Conservation (phyloP, 2,888 invertebrate species). For the Stenotaenia linearis region DNA sequence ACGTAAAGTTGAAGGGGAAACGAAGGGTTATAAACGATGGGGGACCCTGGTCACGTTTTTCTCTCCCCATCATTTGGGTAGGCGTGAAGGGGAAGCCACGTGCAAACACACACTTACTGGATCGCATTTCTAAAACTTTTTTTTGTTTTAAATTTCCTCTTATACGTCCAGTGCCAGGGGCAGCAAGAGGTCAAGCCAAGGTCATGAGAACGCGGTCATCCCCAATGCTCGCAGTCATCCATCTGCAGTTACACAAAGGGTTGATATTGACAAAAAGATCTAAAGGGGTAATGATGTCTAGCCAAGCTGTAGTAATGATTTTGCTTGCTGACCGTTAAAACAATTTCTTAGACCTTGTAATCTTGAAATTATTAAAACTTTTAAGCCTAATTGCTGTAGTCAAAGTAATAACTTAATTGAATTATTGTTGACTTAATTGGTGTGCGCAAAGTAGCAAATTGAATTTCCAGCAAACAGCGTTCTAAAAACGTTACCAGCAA, state of each 20-base stretch:
- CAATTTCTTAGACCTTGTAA: too few species aligned
- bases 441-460: not conserved
- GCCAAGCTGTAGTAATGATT: not conserved
- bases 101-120: not conserved
- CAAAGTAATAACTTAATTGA: not conserved
- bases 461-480: constrained; percentile 1
- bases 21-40: not conserved
- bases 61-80: not conserved
- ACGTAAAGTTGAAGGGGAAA: not conserved
- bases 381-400: not conserved
- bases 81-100: not conserved
- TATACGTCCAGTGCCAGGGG: not conserved
- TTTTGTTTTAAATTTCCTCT: constrained; percentile 3
- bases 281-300: constrained; percentile 12
- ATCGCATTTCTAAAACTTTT: not conserved
- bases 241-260: constrained; percentile 16
- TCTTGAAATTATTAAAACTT: not conserved
- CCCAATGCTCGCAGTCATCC: constrained; percentile 17
- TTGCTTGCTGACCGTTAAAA: not conserved
- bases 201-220: constrained; percentile 24
- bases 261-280: not conserved
- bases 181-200: not conserved
- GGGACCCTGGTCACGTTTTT: not conserved
- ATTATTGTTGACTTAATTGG: constrained; percentile 8
- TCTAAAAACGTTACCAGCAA: not conserved